These are phyloP conservation scores for Thecocarcelia acutangulata DNA, from an alignment of 2,888 invertebrate genomes.

Conservation along the genomic window DNA sequence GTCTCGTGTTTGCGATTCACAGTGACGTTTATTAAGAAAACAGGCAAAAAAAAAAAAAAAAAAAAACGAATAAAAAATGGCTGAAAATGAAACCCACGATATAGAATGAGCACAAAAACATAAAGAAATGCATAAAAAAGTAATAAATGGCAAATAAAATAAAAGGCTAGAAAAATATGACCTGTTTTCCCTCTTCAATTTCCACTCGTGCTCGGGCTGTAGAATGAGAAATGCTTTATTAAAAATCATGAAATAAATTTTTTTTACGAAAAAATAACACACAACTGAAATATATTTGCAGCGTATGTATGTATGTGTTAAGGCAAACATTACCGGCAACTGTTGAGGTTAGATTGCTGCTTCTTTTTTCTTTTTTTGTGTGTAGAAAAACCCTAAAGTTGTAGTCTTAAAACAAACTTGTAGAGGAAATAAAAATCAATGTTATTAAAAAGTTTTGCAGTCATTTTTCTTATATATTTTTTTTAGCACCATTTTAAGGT, in stretches of 20 bases:
- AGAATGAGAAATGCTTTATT: constrained; percentile 35
- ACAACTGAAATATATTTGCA: constrained; percentile 6
- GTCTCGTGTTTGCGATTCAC: constrained; percentile 39
- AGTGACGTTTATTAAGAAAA: constrained; percentile 63
- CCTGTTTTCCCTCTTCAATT: constrained; percentile 23
- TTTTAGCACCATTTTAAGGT: constrained; percentile 15
- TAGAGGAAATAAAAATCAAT: constrained; percentile 46
- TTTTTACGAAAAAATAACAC: constrained; percentile 27
- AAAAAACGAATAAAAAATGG: constrained; percentile 53
- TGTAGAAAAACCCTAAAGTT: background rate
- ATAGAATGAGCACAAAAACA: constrained; percentile 22
- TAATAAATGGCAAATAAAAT: constrained; percentile 42
- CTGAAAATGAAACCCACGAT: constrained; percentile 44
- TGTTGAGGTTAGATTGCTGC: constrained; percentile 18
- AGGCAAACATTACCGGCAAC: constrained; percentile 30
- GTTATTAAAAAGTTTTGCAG: constrained; percentile 42
- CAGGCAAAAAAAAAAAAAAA: too few relatives aligned
- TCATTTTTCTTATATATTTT: constrained; percentile 9
- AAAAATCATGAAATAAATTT: background rate
- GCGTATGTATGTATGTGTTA: constrained; percentile 7
- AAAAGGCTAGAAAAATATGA: constrained; percentile 53
- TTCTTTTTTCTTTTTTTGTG: background rate
- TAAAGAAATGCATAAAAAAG: background rate
- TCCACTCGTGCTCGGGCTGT: constrained; percentile 24
- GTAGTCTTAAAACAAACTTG: background rate